Conservation (phyloP, 2,888 invertebrate species). For the Diachrysia chrysitis region DNA sequence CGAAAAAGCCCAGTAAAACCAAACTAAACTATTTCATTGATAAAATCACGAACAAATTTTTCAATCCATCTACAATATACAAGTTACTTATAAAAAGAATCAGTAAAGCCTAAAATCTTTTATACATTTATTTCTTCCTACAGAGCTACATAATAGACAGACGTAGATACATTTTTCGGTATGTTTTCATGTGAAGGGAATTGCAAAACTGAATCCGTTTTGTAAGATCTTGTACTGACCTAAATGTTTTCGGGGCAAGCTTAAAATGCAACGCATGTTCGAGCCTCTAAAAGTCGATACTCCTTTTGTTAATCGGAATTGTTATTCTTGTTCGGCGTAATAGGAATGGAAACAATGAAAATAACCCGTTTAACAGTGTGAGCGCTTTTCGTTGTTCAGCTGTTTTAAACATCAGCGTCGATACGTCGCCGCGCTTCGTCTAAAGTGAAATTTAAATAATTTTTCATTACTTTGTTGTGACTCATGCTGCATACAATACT, state of each 20-base stretch:
- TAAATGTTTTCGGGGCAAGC: background rate
- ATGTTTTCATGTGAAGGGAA: background rate
- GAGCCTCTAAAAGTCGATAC: slow-evolving; percentile 3
- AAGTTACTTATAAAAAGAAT: too few relatives aligned
- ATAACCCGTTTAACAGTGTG: background rate
- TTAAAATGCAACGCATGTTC: slow-evolving; percentile 7
- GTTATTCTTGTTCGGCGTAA: background rate
- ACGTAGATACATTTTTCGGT: too few relatives aligned
- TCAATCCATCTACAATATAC: too few relatives aligned
- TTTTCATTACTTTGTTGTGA: background rate
- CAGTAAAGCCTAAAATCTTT: too few relatives aligned
- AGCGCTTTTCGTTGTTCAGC: background rate
- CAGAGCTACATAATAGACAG: too few relatives aligned
- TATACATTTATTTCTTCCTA: too few relatives aligned
- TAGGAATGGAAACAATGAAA: background rate
- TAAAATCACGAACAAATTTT: too few relatives aligned
- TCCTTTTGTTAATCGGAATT: slow-evolving; percentile 6
- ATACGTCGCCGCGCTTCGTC: too few relatives aligned
- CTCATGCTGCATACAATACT: too few relatives aligned
- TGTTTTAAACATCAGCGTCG: background rate
- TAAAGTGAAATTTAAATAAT: background rate
- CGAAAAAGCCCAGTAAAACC: too few relatives aligned
- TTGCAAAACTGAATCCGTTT: background rate
- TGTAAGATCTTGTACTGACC: background rate
- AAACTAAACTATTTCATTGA: too few relatives aligned